Evolutionary conservation across 2,888 invertebrate species (phyloP).

Genomic region (Miltochrista miniata): DNA sequence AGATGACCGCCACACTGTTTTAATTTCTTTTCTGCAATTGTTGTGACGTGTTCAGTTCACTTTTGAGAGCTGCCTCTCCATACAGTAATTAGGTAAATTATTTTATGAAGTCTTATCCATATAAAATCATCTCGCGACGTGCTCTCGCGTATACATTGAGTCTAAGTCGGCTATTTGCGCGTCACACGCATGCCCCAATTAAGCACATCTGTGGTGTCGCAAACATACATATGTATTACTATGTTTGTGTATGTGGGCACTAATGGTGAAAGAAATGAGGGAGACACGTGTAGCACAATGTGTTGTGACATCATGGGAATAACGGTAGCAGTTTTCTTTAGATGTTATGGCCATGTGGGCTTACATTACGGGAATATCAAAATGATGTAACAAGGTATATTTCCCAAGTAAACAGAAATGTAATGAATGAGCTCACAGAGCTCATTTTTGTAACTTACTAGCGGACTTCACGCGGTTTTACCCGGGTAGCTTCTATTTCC

Average conservation of each 20-base stretch:
- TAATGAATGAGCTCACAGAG: no score
- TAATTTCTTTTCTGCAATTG: no score
- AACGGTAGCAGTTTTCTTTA: not conserved
- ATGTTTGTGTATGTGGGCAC: conserved; percentile 10
- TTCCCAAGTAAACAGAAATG: not conserved
- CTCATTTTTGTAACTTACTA: no score
- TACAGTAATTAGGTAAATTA: not conserved
- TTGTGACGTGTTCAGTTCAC: no score
- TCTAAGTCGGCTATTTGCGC: conserved; percentile 43
- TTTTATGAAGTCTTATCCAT: conserved; percentile 16
- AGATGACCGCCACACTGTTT: no score
- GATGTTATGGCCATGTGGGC: not conserved
- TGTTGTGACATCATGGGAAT: conserved; percentile 5
- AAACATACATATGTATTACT: conserved; percentile 6
- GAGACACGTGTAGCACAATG: conserved; percentile 11
- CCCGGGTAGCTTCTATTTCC: no score
- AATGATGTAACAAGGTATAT: no score
- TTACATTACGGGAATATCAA: no score
- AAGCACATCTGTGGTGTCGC: conserved; percentile 40
- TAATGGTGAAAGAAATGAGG: conserved; percentile 16
- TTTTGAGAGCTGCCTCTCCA: not conserved
- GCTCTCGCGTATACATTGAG: conserved; percentile 34
- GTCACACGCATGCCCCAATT: conserved; percentile 44
- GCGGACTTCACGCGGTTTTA: no score
- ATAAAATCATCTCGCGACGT: conserved; percentile 23